Percentiles rank a stretch among this genome's conserved stretches.
phyloP scores from a whole-genome alignment of 2,888 invertebrate species.

The Metacarcinus magister region DNA sequence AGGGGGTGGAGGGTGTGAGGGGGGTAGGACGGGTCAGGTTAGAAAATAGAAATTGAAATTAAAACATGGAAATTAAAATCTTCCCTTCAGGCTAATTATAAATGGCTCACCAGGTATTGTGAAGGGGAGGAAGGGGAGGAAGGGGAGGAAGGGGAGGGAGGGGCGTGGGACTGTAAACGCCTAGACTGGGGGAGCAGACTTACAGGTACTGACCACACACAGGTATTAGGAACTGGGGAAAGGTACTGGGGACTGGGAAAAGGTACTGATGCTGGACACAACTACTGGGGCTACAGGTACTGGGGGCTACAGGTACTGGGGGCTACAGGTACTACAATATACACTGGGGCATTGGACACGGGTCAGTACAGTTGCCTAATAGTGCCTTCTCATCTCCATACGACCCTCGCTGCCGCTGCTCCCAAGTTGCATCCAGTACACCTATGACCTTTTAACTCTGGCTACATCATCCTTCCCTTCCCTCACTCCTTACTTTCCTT shows the following conservation, averaged over 20 bases:
- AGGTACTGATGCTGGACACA: too few species aligned
- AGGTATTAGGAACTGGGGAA: background rate
- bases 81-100: background rate
- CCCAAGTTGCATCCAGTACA: background rate
- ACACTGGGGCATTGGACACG: background rate
- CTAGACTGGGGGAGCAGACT: background rate
- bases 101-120: background rate
- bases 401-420: background rate
- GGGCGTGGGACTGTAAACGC: background rate
- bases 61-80: slow-evolving; percentile 46
- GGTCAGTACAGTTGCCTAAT: slow-evolving; percentile 29
- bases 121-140: background rate
- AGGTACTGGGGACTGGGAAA: too few species aligned
- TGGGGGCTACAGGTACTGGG: too few species aligned
- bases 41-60: slow-evolving; percentile 30
- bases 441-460: slow-evolving; percentile 15
- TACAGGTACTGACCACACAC: background rate
- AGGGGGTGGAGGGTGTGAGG: background rate
- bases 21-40: background rate
- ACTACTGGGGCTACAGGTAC: too few species aligned
- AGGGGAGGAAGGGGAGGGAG: background rate
- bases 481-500: background rate
- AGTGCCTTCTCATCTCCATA: slow-evolving; percentile 31
- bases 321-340: background rate
- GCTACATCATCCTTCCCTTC: slow-evolving; percentile 8